phyloP scores from a whole-genome alignment of 2,797 vertebrate species.

The Discoglossus pictus region DNA sequence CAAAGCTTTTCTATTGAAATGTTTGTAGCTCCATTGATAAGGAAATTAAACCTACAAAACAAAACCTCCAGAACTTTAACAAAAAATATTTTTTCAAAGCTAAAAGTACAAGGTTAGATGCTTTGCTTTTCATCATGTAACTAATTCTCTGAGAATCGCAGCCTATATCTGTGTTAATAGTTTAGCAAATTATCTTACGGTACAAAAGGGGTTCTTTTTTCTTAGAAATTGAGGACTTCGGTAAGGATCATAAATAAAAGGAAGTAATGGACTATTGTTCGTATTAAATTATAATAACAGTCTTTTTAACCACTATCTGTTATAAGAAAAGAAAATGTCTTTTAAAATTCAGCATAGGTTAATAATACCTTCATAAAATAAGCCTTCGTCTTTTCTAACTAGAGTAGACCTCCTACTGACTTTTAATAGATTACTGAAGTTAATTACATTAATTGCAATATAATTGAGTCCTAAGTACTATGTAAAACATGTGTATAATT shows the following conservation, averaged over 20 bases:
- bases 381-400: conserved; percentile 78
- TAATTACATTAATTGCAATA: conserved; percentile 89
- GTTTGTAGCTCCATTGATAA: too few species aligned
- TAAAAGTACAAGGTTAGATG: too few species aligned
- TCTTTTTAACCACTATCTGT: conserved; percentile 75
- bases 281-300: conserved; percentile 79
- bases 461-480: conserved; percentile 86
- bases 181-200: conserved; percentile 26
- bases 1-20: too few species aligned
- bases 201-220: conserved; percentile 68
- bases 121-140: too few species aligned
- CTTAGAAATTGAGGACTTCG: conserved; percentile 72
- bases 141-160: too few species aligned
- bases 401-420: conserved; percentile 84
- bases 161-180: not conserved
- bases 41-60: too few species aligned
- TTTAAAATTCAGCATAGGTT: conserved; percentile 81
- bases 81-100: too few species aligned
- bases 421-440: conserved; percentile 84
- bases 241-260: conserved; percentile 71
- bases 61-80: too few species aligned
- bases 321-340: conserved; percentile 80
- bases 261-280: conserved; percentile 77
- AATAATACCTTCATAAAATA: conserved; percentile 81
- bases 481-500: conserved; percentile 81